phyloP scores from a whole-genome alignment of 35 echinoderm and acorn worm species.

The Amphiura filiformis region DNA sequence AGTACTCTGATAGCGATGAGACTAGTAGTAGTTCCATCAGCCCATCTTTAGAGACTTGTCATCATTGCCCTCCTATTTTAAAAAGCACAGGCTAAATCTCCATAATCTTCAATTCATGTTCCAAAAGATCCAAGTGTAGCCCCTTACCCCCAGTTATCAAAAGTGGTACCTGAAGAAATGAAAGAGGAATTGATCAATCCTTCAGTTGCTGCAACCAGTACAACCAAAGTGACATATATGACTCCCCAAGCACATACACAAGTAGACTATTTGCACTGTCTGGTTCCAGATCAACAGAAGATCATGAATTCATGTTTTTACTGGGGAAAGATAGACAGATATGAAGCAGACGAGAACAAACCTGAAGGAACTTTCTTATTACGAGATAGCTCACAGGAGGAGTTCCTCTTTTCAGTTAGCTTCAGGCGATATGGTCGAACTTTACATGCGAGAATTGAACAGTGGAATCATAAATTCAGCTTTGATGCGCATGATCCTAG shows the following conservation, averaged over 20 bases:
- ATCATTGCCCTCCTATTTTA: too few relatives aligned
- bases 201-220: constrained; percentile 9
- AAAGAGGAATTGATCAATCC: constrained; percentile 3
- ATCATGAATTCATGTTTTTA: constrained; percentile 77
- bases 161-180: constrained; percentile 9
- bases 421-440: constrained; percentile 89
- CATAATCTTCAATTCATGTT: neutral
- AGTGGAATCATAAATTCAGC: constrained; percentile 95
- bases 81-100: neutral
- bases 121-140: neutral
- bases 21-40: neutral
- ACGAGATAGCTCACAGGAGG: constrained; percentile 90
- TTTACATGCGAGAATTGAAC: constrained; percentile 91
- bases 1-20: neutral
- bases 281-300: constrained; percentile 78
- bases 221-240: constrained; percentile 62
- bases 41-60: too few relatives aligned
- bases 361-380: constrained; percentile 90
- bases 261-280: constrained; percentile 97
- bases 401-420: constrained; percentile 97
- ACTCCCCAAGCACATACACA: constrained; percentile 89
- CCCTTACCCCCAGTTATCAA: neutral
- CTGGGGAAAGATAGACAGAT: constrained; percentile 94
- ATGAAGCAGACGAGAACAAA: constrained; percentile 86
- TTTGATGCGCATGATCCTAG: constrained; percentile 98